Evolutionary conservation across 2,113 vertebrate genomes (phyloP).

Genomic region (Ceyx melanurus): DNA sequence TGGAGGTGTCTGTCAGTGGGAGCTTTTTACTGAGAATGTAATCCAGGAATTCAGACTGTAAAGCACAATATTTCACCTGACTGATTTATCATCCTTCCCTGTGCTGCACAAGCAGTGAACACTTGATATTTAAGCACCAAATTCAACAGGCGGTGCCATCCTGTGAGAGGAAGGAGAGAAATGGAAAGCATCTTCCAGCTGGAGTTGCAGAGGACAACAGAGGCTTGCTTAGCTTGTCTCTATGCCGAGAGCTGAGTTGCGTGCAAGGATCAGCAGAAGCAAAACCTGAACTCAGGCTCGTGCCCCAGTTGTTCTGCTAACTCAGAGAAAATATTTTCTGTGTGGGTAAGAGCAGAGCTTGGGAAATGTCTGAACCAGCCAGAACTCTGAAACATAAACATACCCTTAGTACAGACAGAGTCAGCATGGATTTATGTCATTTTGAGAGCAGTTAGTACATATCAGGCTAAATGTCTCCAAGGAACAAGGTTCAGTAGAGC

Average conservation of each 20-base stretch:
- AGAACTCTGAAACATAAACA: neutral
- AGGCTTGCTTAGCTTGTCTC: neutral
- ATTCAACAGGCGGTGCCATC: neutral
- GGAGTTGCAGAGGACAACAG: neutral
- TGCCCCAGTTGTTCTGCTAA: neutral
- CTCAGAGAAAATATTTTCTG: neutral
- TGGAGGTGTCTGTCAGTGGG: neutral
- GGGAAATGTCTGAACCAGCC: neutral
- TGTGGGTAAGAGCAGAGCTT: neutral
- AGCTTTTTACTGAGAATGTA: neutral
- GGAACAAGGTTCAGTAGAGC: neutral
- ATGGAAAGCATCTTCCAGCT: neutral
- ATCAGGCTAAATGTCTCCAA: neutral
- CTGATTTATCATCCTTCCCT: neutral
- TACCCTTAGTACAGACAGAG: neutral
- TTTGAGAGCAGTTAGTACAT: neutral
- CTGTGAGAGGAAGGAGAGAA: neutral
- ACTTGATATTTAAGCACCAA: neutral
- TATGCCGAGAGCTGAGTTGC: neutral
- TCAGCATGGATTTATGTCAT: slow-evolving; percentile 10
- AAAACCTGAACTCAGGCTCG: neutral
- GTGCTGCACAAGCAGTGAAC: neutral
- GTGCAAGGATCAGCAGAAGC: neutral
- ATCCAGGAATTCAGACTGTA: neutral
- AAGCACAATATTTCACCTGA: neutral